Percentiles rank a stretch among this genome's conserved stretches.
Evolutionary conservation across 2,888 invertebrate genomes (phyloP).

Genomic region (Pycnomerus fuliginosus): DNA sequence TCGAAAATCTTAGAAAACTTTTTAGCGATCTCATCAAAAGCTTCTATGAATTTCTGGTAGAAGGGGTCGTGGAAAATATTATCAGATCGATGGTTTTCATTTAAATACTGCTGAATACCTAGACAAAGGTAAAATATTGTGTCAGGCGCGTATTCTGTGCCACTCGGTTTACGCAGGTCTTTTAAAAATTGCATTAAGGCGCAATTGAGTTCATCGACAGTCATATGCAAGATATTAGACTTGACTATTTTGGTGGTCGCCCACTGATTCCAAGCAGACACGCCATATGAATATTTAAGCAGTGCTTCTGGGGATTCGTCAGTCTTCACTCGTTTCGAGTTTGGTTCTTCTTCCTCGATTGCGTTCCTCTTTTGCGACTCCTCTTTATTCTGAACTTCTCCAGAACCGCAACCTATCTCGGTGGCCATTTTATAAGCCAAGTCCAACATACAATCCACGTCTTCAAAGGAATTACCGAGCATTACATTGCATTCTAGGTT

Average conservation of each 20-base stretch:
- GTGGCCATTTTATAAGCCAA: no score
- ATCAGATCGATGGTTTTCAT: constrained; percentile 83
- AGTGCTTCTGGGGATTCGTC: constrained; percentile 71
- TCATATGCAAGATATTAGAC: constrained; percentile 78
- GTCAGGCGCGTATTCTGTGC: constrained; percentile 83
- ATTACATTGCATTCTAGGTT: no score
- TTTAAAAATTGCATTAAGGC: constrained; percentile 81
- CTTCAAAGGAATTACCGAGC: no score
- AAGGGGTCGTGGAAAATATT: constrained; percentile 87
- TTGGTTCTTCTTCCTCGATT: no score
- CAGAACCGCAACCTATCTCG: no score
- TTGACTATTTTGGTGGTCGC: constrained; percentile 81
- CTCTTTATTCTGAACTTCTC: no score
- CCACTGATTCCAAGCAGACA: constrained; percentile 90
- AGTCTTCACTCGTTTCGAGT: no score
- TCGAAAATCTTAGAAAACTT: constrained; percentile 74
- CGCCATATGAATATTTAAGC: constrained; percentile 80
- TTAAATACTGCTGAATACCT: constrained; percentile 85
- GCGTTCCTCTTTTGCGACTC: no score
- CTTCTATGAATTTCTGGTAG: constrained; percentile 82
- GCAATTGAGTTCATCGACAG: constrained; percentile 81
- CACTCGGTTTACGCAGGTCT: constrained; percentile 83
- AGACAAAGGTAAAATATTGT: constrained; percentile 87
- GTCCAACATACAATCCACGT: no score
- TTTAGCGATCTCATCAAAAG: constrained; percentile 76